Evolutionary conservation across 2,888 invertebrate species (phyloP).

Genomic region (Drosophila aldrichi): DNA sequence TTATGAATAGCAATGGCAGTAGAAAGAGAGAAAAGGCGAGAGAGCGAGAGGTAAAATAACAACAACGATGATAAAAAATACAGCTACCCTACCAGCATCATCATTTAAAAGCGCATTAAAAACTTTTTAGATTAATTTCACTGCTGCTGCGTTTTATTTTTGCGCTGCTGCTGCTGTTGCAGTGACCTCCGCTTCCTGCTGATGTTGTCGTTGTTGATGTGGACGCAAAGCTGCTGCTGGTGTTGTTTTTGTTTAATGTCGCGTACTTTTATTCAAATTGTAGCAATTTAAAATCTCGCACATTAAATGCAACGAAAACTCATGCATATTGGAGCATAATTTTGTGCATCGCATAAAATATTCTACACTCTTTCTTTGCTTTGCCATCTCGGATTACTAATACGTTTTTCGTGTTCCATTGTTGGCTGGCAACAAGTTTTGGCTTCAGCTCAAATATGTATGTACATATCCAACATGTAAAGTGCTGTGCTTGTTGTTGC

Average conservation of each 20-base stretch:
- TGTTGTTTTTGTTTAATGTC: conserved; percentile 53
- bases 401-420: conserved; percentile 73
- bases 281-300: conserved; percentile 55
- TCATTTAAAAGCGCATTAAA: conserved; percentile 85
- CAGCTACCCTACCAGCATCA: conserved; percentile 58
- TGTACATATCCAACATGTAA: conserved; percentile 55
- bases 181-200: not conserved
- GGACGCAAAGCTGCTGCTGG: conserved; percentile 9
- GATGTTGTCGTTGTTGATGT: conserved; percentile 10
- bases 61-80: conserved; percentile 31
- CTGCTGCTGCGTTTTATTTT: conserved; percentile 58
- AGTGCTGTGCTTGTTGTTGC: conserved; percentile 45
- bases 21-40: not conserved
- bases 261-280: conserved; percentile 37
- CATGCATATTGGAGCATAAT: conserved; percentile 13
- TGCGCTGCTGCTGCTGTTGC: conserved; percentile 33
- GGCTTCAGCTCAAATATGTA: conserved; percentile 32
- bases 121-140: conserved; percentile 84
- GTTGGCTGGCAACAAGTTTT: conserved; percentile 38
- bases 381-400: conserved; percentile 52
- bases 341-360: conserved; percentile 12
- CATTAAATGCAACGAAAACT: conserved; percentile 28
- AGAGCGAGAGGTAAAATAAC: conserved; percentile 1
- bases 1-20: conserved; percentile 36
- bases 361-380: conserved; percentile 14